Percentiles rank a stretch among this genome's conserved stretches.
These are phyloP conservation scores for Scolopax bukidnonensis DNA, from an alignment of 2,797 vertebrate genomes.

Conservation along the genomic window DNA sequence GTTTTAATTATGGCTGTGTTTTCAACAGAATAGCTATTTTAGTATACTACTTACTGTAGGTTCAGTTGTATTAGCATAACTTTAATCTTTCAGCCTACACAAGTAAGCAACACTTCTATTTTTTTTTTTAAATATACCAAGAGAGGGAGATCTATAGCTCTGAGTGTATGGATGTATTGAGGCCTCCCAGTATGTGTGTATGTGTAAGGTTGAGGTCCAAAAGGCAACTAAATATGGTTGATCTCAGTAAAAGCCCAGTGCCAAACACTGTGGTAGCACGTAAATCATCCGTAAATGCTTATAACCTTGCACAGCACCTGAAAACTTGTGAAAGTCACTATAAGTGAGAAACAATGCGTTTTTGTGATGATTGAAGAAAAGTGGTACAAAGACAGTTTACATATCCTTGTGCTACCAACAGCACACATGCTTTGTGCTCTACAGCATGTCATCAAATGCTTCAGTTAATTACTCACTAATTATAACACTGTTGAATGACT, in stretches of 20 bases:
- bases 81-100: background rate
- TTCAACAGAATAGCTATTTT: background rate
- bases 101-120: background rate
- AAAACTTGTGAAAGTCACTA: background rate
- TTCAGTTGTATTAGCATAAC: background rate
- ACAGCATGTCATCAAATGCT: slow-evolving; percentile 71
- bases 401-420: slow-evolving; percentile 61
- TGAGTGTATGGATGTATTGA: background rate
- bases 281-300: background rate
- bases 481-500: slow-evolving; percentile 78
- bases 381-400: slow-evolving; percentile 36
- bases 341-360: background rate
- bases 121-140: background rate
- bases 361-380: slow-evolving; percentile 32
- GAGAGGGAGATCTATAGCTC: background rate
- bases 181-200: background rate
- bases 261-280: background rate
- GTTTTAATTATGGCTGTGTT: background rate
- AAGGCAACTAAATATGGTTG: background rate
- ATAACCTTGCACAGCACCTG: background rate
- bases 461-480: slow-evolving; percentile 81
- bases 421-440: slow-evolving; percentile 62
- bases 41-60: background rate
- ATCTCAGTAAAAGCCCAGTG: background rate
- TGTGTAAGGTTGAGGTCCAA: background rate